Conservation (phyloP, 2,113 vertebrate genomes). For the Muntiacus muntjak region DNA sequence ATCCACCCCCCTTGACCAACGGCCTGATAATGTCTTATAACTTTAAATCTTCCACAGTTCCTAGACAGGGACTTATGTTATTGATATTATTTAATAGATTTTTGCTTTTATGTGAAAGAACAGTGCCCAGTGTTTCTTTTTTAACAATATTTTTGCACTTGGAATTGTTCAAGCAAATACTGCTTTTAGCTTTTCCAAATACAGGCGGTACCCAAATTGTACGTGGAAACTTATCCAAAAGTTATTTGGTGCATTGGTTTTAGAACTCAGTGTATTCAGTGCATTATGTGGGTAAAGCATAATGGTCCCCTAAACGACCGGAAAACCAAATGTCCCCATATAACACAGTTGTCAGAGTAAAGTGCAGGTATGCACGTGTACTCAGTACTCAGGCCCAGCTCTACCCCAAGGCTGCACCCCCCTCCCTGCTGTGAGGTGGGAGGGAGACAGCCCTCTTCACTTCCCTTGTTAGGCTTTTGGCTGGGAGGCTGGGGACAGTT, state of each 20-base stretch:
- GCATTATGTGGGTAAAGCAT: background rate
- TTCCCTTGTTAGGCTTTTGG: background rate
- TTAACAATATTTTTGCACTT: background rate
- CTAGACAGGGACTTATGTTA: background rate
- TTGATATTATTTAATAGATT: background rate
- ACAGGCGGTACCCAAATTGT: background rate
- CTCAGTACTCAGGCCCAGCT: fast-evolving
- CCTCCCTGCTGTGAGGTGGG: background rate
- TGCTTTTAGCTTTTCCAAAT: background rate
- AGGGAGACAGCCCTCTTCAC: background rate
- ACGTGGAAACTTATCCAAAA: slow-evolving; percentile 7
- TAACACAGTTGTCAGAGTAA: background rate
- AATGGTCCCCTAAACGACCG: background rate
- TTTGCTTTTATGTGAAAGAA: background rate
- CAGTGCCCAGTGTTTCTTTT: background rate
- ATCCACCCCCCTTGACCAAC: background rate
- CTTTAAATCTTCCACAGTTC: background rate
- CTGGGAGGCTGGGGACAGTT: background rate
- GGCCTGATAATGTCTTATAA: background rate
- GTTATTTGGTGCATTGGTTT: slow-evolving; percentile 5
- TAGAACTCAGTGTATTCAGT: background rate
- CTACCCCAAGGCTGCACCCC: too few relatives aligned
- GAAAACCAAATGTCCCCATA: background rate
- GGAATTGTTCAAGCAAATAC: background rate
- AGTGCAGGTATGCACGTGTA: background rate